Conservation (phyloP, 2,797 vertebrate genomes). For the Lycodopsis pacificus region DNA sequence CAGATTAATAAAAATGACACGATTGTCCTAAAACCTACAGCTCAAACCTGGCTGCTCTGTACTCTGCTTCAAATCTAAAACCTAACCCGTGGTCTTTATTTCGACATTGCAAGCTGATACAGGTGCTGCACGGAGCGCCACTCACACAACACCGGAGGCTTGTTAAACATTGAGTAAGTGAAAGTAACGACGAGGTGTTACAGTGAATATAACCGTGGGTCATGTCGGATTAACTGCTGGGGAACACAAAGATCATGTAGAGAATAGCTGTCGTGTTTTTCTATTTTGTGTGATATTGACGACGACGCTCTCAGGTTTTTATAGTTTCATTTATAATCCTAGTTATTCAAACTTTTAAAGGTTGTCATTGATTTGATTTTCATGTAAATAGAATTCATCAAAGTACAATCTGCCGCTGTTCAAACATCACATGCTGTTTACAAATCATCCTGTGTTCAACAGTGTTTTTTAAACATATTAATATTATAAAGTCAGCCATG, state of each 20-base stretch:
- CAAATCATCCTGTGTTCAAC: not conserved
- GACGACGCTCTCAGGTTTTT: not conserved
- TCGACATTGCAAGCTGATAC: conserved; percentile 49
- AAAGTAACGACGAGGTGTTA: conserved; percentile 52
- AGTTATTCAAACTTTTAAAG: not conserved
- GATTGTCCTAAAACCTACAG: not conserved
- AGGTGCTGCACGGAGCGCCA: not conserved
- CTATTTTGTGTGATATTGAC: not conserved
- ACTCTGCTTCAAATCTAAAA: conserved; percentile 32
- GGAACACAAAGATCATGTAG: not conserved
- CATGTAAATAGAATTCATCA: not conserved
- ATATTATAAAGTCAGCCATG: not conserved
- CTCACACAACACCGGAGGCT: conserved; percentile 61
- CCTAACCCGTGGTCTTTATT: conserved; percentile 46
- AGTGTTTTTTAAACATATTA: not conserved
- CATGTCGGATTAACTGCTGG: not conserved
- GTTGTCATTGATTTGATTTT: not conserved
- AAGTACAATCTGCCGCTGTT: not conserved
- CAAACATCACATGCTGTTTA: no score
- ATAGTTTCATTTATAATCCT: not conserved
- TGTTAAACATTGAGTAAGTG: conserved; percentile 76
- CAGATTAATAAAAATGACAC: not conserved
- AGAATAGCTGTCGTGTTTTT: not conserved
- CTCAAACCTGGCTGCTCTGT: not conserved
- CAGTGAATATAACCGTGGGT: conserved; percentile 34